Percentiles rank a stretch among this genome's conserved stretches.
Conservation (phyloP, 2,888 invertebrate genomes). For the Chymomyza fuscimana region DNA sequence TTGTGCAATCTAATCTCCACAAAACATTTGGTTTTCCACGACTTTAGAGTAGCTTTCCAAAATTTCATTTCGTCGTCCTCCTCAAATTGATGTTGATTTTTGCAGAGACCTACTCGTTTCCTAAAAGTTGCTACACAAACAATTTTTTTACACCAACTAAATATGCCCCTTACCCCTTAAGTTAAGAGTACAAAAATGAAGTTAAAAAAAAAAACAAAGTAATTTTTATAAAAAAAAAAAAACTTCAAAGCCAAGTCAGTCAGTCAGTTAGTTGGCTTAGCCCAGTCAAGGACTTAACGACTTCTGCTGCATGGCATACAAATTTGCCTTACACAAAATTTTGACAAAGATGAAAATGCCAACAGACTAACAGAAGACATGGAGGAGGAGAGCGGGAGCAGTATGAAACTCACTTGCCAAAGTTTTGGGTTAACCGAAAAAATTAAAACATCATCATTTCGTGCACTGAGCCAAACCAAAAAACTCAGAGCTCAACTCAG, state of each 20-base stretch:
- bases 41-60: too few species aligned
- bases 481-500: conserved; percentile 48
- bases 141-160: too few species aligned
- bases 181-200: conserved; percentile 11
- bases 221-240: background rate
- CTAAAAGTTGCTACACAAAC: too few species aligned
- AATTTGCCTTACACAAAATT: conserved; percentile 54
- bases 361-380: conserved; percentile 30
- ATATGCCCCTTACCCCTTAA: too few species aligned
- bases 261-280: conserved; percentile 35
- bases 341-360: conserved; percentile 31
- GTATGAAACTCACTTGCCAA: conserved; percentile 42
- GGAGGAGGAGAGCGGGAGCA: conserved; percentile 24
- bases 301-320: conserved; percentile 63
- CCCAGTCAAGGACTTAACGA: conserved; percentile 57
- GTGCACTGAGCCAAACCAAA: conserved; percentile 61
- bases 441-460: conserved; percentile 72
- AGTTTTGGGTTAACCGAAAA: conserved; percentile 69
- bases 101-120: too few species aligned
- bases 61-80: too few species aligned
- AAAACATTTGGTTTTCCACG: too few species aligned
- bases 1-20: too few species aligned
- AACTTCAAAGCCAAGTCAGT: conserved; percentile 57
- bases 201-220: background rate
- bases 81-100: too few species aligned